These are phyloP conservation scores for Trissolcus japonicus DNA, from an alignment of 2,888 invertebrate species.

Conservation along the genomic window DNA sequence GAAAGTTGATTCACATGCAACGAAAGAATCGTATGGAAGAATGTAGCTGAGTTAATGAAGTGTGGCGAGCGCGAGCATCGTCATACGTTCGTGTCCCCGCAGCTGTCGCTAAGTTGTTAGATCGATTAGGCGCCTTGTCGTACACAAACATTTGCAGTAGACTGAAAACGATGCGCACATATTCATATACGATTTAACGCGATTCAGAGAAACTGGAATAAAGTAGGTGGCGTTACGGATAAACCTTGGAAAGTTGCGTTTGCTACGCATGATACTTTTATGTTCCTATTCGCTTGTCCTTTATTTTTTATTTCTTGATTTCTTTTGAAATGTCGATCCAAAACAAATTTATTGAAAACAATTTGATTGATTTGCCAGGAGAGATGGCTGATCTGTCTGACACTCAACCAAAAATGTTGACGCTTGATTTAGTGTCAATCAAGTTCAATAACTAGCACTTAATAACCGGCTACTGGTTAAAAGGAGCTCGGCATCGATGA, in stretches of 20 bases:
- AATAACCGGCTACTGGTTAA: too few species aligned
- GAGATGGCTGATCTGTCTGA: too few species aligned
- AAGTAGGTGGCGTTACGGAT: too few species aligned
- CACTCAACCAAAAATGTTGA: too few species aligned
- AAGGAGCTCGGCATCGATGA: too few species aligned
- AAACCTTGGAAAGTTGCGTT: too few species aligned
- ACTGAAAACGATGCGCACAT: constrained; percentile 32
- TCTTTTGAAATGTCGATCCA: too few species aligned
- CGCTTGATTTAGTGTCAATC: too few species aligned
- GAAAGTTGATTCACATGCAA: constrained; percentile 48
- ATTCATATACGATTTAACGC: constrained; percentile 29
- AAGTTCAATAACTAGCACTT: too few species aligned
- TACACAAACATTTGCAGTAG: constrained; percentile 45
- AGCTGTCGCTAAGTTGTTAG: constrained; percentile 36
- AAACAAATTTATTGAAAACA: too few species aligned
- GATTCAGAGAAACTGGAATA: neutral
- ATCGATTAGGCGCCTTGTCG: constrained; percentile 33
- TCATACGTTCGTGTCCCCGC: constrained; percentile 29
- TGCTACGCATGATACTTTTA: constrained; percentile 23
- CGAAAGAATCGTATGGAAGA: constrained; percentile 51
- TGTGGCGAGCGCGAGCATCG: constrained; percentile 40
- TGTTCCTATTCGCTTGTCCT: constrained; percentile 18
- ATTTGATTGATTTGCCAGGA: too few species aligned
- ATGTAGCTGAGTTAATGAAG: constrained; percentile 49
- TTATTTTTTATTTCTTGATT: too few species aligned